These are phyloP conservation scores for Drosophila miranda DNA, from an alignment of 1,140 invertebrate species.

Conservation along the genomic window DNA sequence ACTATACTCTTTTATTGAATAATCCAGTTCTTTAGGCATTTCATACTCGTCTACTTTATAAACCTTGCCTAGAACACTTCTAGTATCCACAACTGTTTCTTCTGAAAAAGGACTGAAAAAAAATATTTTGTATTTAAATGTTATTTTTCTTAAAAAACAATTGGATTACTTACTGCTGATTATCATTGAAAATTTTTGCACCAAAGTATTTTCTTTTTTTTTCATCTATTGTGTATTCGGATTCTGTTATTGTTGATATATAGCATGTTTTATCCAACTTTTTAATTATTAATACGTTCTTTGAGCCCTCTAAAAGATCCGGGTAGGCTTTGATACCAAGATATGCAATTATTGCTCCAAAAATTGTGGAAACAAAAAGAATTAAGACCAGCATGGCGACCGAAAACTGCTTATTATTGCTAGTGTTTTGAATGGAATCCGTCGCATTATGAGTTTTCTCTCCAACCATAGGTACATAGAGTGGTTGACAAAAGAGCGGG, in stretches of 20 bases:
- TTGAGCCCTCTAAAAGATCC: conserved; percentile 60
- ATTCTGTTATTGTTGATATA: conserved; percentile 56
- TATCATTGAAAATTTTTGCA: not conserved
- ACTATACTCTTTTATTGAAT: conserved; percentile 9
- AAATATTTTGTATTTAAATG: too few relatives aligned
- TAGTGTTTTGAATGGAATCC: conserved; percentile 28
- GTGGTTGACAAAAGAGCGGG: conserved; percentile 49
- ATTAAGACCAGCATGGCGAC: conserved; percentile 60
- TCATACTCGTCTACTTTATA: conserved; percentile 51
- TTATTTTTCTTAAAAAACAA: too few relatives aligned
- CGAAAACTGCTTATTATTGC: conserved; percentile 60
- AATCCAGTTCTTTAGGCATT: conserved; percentile 46
- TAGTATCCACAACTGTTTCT: too few relatives aligned
- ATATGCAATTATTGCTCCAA: conserved; percentile 55
- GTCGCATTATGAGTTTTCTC: not conserved
- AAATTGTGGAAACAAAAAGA: conserved; percentile 49
- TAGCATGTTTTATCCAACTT: conserved; percentile 49
- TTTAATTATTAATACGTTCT: conserved; percentile 64
- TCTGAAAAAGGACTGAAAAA: too few relatives aligned
- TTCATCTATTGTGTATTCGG: conserved; percentile 18
- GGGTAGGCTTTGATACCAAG: conserved; percentile 59
- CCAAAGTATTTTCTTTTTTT: conserved; percentile 6
- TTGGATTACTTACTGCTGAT: conserved; percentile 13
- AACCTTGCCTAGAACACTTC: too few relatives aligned
- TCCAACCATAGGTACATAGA: conserved; percentile 39